Evolutionary conservation across 2,888 invertebrate species (phyloP).

Genomic region (Ophion slaviceki): DNA sequence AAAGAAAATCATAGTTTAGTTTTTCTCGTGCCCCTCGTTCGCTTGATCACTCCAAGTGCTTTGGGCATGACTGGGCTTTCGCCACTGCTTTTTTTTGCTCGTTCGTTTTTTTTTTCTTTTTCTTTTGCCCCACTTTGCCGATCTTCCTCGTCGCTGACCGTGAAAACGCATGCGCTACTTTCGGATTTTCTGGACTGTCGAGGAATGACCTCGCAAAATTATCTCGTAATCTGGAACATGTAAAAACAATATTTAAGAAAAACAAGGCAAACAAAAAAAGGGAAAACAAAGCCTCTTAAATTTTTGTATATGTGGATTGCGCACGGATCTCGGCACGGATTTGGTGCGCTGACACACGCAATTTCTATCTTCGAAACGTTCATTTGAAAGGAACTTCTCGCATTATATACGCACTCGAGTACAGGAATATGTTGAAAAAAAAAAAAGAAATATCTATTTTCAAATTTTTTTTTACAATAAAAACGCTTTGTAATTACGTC

Average conservation of each 20-base stretch:
- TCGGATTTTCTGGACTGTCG: slow-evolving; percentile 52
- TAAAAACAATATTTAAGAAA: slow-evolving; percentile 21
- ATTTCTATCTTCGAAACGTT: slow-evolving; percentile 43
- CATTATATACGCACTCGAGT: slow-evolving; percentile 55
- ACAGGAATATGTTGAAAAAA: slow-evolving; percentile 51
- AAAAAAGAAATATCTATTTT: slow-evolving; percentile 39
- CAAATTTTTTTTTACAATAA: slow-evolving; percentile 66
- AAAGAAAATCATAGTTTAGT: slow-evolving; percentile 53
- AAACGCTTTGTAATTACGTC: slow-evolving; percentile 63
- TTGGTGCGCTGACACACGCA: slow-evolving; percentile 51
- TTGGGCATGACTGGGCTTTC: slow-evolving; percentile 63
- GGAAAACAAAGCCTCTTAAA: slow-evolving; percentile 21
- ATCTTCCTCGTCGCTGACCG: slow-evolving; percentile 42
- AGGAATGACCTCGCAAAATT: slow-evolving; percentile 28
- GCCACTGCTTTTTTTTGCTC: slow-evolving; percentile 49
- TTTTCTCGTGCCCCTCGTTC: slow-evolving; percentile 37
- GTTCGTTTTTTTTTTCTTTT: slow-evolving; percentile 35
- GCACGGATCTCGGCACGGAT: slow-evolving; percentile 6
- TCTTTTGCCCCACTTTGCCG: slow-evolving; percentile 33
- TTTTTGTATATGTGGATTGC: slow-evolving; percentile 10
- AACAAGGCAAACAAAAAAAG: neutral
- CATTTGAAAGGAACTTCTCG: slow-evolving; percentile 41
- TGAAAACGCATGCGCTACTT: slow-evolving; percentile 55
- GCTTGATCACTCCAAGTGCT: slow-evolving; percentile 46
- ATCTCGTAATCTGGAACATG: slow-evolving; percentile 22